These are phyloP conservation scores for Drosophila nigromelanica DNA, from an alignment of 1,140 invertebrate genomes.

Conservation along the genomic window DNA sequence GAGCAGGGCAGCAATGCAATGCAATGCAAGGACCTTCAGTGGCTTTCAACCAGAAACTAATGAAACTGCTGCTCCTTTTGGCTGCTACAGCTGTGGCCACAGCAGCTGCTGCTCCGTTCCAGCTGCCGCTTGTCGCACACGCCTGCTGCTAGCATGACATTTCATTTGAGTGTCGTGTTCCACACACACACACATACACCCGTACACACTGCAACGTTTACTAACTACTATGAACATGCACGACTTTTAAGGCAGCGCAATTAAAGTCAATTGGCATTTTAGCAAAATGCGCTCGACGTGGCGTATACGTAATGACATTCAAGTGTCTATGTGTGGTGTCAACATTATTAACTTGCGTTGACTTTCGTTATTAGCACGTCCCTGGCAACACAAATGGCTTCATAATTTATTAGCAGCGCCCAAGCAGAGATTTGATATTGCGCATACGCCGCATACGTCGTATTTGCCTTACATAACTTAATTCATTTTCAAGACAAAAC, in stretches of 20 bases:
- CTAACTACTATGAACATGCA: constrained; percentile 22
- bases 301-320: constrained; percentile 72
- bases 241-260: constrained; percentile 69
- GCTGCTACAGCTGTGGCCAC: constrained; percentile 1
- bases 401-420: constrained; percentile 55
- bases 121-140: constrained; percentile 6
- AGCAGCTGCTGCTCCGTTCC: constrained; percentile 6
- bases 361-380: constrained; percentile 60
- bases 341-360: constrained; percentile 60
- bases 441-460: constrained; percentile 13
- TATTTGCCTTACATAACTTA: constrained; percentile 24
- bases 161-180: constrained; percentile 34
- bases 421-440: constrained; percentile 13
- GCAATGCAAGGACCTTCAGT: constrained; percentile 64
- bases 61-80: constrained; percentile 51
- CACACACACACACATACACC: constrained; percentile 16
- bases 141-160: constrained; percentile 36
- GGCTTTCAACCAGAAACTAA: constrained; percentile 67
- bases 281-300: constrained; percentile 66
- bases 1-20: constrained; percentile 32
- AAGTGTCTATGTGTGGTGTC: constrained; percentile 32
- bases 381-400: constrained; percentile 45
- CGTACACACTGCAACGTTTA: constrained; percentile 6
- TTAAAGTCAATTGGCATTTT: constrained; percentile 80
- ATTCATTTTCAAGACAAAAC: constrained; percentile 20